Conservation (phyloP, 2,797 vertebrate species). For the Xenopus petersii region DNA sequence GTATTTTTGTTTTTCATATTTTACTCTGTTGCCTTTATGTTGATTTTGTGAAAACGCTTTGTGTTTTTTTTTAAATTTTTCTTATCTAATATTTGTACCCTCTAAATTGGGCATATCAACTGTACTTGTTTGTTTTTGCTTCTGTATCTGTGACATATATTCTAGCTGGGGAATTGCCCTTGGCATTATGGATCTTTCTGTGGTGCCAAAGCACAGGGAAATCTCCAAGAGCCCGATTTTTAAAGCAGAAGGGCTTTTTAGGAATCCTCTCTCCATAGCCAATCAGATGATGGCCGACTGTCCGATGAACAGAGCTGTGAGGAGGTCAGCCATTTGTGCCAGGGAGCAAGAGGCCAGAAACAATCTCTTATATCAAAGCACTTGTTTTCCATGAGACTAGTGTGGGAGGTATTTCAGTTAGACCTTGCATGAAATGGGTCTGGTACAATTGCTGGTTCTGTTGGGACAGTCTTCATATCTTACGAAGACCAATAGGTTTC, state of each 20-base stretch:
- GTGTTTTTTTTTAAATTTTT: background rate
- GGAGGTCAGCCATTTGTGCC: too few species aligned
- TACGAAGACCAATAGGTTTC: too few species aligned
- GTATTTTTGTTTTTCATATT: background rate
- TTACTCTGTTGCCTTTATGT: background rate
- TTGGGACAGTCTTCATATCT: too few species aligned
- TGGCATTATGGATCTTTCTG: background rate
- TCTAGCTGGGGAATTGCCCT: background rate
- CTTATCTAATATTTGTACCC: conserved; percentile 3
- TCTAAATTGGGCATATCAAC: background rate
- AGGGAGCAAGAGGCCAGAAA: too few species aligned
- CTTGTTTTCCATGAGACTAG: too few species aligned
- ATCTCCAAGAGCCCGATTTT: background rate
- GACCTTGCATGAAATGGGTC: too few species aligned
- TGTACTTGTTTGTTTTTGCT: background rate
- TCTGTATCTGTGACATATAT: background rate
- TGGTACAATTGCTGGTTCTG: too few species aligned
- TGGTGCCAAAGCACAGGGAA: background rate
- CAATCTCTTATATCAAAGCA: too few species aligned
- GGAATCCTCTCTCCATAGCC: background rate
- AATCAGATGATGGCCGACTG: too few species aligned
- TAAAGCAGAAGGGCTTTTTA: background rate
- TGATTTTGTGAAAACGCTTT: background rate
- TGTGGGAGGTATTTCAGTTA: too few species aligned
- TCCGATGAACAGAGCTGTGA: too few species aligned